Conservation (phyloP, 2,113 vertebrate species). For the Otus sunia region DNA sequence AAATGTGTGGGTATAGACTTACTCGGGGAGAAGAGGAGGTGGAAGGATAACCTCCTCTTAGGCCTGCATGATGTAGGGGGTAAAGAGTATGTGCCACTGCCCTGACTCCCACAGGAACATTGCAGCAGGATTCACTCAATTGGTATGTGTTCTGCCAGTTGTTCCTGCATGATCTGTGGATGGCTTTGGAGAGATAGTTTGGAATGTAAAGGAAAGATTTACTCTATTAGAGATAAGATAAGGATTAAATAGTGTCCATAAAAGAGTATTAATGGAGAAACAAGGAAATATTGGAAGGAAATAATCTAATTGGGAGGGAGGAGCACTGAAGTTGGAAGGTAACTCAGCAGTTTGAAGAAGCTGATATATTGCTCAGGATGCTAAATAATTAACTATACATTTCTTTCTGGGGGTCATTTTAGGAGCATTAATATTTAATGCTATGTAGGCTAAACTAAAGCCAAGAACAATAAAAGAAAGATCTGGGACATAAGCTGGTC, state of each 20-base stretch:
- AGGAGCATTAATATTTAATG: neutral
- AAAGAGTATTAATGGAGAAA: neutral
- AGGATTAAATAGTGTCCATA: neutral
- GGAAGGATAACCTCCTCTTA: neutral
- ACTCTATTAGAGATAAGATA: neutral
- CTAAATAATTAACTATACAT: slow-evolving; percentile 24
- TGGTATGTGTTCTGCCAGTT: neutral
- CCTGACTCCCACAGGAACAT: neutral
- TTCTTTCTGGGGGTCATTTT: neutral
- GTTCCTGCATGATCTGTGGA: neutral
- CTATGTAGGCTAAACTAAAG: neutral
- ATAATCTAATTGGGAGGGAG: neutral
- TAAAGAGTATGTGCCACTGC: neutral
- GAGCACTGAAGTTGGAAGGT: neutral
- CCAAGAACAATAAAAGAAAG: neutral
- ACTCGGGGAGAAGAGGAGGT: neutral
- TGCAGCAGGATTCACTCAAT: neutral
- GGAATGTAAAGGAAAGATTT: neutral
- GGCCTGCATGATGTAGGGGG: neutral
- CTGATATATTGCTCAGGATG: neutral
- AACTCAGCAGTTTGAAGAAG: neutral
- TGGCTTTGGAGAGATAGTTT: neutral
- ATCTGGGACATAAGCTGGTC: neutral
- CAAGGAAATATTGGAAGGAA: neutral
- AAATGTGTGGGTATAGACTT: neutral